Evolutionary conservation across 2,888 invertebrate genomes (phyloP).

Genomic region (Melinaea menophilus): DNA sequence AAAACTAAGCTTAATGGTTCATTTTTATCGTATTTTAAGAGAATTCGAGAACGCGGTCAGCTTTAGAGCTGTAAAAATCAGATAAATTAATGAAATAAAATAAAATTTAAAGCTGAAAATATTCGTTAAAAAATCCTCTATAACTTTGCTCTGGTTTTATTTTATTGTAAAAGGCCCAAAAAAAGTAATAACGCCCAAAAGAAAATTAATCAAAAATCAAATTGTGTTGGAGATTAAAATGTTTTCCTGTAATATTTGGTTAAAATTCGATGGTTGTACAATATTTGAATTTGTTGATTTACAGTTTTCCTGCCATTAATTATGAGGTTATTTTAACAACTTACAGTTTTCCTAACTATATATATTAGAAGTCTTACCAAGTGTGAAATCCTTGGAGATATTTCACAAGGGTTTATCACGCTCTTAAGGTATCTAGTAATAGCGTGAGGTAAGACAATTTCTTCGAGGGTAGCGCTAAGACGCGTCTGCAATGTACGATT

Average conservation of each 20-base stretch:
- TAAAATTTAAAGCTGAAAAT: no score
- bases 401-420: conserved; percentile 9
- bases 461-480: conserved; percentile 1
- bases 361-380: neutral
- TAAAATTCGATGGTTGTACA: no score
- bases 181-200: no score
- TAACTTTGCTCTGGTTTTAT: no score
- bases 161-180: no score
- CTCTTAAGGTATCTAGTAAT: conserved; percentile 12
- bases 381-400: conserved; percentile 9
- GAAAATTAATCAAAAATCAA: neutral
- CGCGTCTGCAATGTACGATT: conserved; percentile 3
- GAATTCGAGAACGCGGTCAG: no score
- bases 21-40: no score
- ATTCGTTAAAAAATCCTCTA: no score
- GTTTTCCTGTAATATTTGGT: neutral
- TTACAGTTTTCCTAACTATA: neutral
- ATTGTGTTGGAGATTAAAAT: neutral
- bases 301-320: neutral
- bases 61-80: no score
- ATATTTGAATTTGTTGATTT: no score
- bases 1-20: no score
- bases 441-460: conserved; percentile 1
- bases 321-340: neutral
- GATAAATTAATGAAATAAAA: no score